phyloP scores from a whole-genome alignment of 2,888 invertebrate genomes.

The Polyommatus iphigenia region DNA sequence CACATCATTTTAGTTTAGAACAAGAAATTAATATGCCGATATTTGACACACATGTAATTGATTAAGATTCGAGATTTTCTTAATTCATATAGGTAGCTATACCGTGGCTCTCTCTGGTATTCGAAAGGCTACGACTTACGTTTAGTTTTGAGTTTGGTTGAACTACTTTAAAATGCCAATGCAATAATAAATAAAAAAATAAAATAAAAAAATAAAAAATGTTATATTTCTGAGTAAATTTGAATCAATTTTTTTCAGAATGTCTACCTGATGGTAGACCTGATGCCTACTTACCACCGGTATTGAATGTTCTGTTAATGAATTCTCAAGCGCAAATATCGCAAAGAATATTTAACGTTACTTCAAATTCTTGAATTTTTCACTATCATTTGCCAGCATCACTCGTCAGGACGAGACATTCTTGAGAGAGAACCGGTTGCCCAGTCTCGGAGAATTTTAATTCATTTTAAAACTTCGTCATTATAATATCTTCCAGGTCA shows the following conservation, averaged over 20 bases:
- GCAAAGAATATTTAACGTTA: neutral
- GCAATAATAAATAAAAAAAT: no score
- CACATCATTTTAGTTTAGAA: neutral
- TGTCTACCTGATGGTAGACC: no score
- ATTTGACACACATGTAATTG: neutral
- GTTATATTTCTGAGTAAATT: no score
- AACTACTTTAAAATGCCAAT: neutral
- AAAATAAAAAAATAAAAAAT: no score
- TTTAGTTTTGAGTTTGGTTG: neutral
- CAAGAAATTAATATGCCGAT: neutral
- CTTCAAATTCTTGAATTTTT: neutral
- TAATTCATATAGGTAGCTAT: neutral
- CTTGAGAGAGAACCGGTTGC: neutral
- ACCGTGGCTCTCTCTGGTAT: neutral
- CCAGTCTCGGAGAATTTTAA: slow-evolving; percentile 2
- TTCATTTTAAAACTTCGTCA: neutral
- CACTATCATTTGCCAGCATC: neutral
- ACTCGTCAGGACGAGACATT: slow-evolving; percentile 13
- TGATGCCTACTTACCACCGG: no score
- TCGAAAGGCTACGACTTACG: neutral
- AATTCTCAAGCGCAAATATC: neutral
- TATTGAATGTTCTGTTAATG: no score
- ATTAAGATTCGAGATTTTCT: neutral
- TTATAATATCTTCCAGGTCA: neutral
- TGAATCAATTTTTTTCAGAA: no score